Conservation (phyloP, 1,140 invertebrate species). For the Tetragonula clypearis region DNA sequence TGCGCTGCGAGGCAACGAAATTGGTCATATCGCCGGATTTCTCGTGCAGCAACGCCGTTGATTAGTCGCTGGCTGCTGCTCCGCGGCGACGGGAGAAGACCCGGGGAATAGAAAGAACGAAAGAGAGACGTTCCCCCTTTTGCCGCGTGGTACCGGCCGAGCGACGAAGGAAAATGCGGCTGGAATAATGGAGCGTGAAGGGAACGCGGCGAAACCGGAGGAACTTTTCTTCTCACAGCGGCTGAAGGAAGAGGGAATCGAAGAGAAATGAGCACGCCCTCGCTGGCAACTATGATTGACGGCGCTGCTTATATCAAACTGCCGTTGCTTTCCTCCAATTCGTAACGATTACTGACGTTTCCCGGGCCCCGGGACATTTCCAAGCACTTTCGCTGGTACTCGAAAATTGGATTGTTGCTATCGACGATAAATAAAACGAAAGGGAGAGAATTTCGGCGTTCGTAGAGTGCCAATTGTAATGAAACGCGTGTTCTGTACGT, state of each 20-base stretch:
- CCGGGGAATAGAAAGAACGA: slow-evolving; percentile 37
- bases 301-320: not conserved
- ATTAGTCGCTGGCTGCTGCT: slow-evolving; percentile 51
- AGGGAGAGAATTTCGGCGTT: not conserved
- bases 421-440: not conserved
- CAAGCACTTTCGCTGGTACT: not conserved
- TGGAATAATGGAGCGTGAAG: slow-evolving; percentile 4
- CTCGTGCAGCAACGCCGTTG: slow-evolving; percentile 55
- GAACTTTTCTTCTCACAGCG: not conserved
- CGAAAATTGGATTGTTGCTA: not conserved
- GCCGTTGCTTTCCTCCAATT: not conserved
- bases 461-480: not conserved
- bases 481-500: not conserved
- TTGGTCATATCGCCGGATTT: slow-evolving; percentile 66
- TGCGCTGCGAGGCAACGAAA: slow-evolving; percentile 13
- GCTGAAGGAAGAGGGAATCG: slow-evolving; percentile 35
- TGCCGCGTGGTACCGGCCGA: not conserved
- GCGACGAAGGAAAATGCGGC: slow-evolving; percentile 3
- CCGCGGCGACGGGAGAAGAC: slow-evolving; percentile 14
- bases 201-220: not conserved
- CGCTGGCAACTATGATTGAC: slow-evolving; percentile 23
- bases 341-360: slow-evolving; percentile 25
- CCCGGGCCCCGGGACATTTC: not conserved
- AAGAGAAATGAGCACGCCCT: slow-evolving; percentile 26
- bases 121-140: slow-evolving; percentile 16